Percentiles rank a stretch among this genome's conserved stretches.
Evolutionary conservation across 2,113 vertebrate species (phyloP).

Genomic region (Melierax canorus): DNA sequence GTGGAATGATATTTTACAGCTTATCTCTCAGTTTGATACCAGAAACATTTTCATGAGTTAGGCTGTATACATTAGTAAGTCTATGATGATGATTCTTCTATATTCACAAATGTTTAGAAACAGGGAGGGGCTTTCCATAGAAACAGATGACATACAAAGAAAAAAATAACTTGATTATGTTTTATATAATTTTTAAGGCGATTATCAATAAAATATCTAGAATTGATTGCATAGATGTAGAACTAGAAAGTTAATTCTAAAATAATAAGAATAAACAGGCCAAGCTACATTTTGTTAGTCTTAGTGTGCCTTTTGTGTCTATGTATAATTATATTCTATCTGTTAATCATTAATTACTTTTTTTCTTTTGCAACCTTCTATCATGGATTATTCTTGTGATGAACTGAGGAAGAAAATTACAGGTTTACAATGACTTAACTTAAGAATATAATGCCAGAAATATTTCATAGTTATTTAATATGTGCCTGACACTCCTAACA

Average conservation of each 20-base stretch:
- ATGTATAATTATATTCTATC: neutral
- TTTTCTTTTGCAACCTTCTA: neutral
- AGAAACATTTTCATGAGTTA: neutral
- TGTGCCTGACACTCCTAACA: neutral
- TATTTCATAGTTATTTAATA: neutral
- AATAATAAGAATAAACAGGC: neutral
- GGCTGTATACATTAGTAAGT: neutral
- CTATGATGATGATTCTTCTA: neutral
- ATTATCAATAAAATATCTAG: neutral
- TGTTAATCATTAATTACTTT: neutral
- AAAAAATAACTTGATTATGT: neutral
- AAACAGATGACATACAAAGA: neutral
- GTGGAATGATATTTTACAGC: neutral
- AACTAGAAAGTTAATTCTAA: neutral
- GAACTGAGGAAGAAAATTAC: neutral
- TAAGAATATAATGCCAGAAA: neutral
- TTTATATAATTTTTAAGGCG: neutral
- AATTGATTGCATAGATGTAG: neutral
- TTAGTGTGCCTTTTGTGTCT: neutral
- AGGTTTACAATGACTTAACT: neutral
- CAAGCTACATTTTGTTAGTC: neutral
- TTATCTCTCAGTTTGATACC: neutral
- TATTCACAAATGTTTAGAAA: neutral
- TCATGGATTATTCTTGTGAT: neutral
- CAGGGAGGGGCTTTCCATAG: neutral